These are phyloP conservation scores for Darevskia nairensis DNA, from an alignment of 2,797 vertebrate species.

Conservation along the genomic window DNA sequence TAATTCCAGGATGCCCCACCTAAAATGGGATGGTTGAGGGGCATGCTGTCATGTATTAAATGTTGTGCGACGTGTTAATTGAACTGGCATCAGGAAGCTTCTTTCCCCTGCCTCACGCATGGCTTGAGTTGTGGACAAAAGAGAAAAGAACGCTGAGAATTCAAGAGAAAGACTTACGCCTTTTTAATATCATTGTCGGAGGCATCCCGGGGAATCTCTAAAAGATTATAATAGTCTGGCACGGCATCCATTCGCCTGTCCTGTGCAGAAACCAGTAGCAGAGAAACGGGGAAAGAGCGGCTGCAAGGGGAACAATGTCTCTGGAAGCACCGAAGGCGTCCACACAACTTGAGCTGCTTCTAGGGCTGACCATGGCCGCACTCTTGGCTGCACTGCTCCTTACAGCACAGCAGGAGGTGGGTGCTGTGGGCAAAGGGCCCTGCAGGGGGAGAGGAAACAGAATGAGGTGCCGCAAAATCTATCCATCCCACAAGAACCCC, in stretches of 20 bases:
- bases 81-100: not conserved
- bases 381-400: conserved; percentile 16
- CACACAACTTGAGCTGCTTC: conserved; percentile 21
- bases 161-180: conserved; percentile 83
- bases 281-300: conserved; percentile 50
- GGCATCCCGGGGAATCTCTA: conserved; percentile 87
- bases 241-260: conserved; percentile 73
- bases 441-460: not conserved
- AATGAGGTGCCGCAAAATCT: not conserved
- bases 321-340: conserved; percentile 1
- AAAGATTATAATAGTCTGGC: conserved; percentile 90
- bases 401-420: conserved; percentile 13
- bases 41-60: not conserved
- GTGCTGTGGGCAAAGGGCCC: conserved; percentile 23
- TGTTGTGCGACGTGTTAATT: not conserved
- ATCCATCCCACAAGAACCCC: not conserved
- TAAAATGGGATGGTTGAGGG: too few species aligned
- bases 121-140: not conserved
- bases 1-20: too few species aligned
- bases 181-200: conserved; percentile 92
- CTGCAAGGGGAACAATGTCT: conserved; percentile 30
- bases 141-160: not conserved
- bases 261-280: conserved; percentile 46
- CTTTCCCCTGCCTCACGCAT: not conserved
- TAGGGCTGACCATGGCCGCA: conserved; percentile 33